Base-by-base conservation (phyloP, 2,113 vertebrate genomes). In the Phyllopteryx taeniolatus region DNA sequence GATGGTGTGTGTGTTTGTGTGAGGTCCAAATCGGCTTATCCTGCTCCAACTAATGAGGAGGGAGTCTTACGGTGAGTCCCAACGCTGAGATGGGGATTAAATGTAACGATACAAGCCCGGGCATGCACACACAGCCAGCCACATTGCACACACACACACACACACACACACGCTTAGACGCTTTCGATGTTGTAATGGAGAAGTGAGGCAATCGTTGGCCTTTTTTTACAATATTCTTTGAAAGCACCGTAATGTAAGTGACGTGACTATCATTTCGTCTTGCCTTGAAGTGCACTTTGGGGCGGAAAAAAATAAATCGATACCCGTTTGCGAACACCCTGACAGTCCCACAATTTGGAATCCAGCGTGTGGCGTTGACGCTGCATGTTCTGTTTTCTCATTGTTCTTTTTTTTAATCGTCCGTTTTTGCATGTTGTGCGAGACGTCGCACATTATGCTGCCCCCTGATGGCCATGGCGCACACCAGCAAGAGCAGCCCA, bases 41-140 rank as follows among this genome's bases (percentile, higher is more conserved):
- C 53, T 74, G 59, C 68, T 85, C 81, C 82, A 82, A 87, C 78
- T 89, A 89, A 88, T 83, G 83, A 88, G 80, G 46, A 74, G 74
- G 27, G 70, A 83, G 81, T 77, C 77, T 89, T 87, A 74, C 70
- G 56, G 73, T 79, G 77, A 80, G 70, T 69, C 82, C 64, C 60
- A 81, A 68, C 59, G 46, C 76, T 61, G 79, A 82, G 81, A 81
- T 70, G 72, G 76, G 76, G 85, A 90, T 91, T 91, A 91, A 68
- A 82, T 74, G 71, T 72, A 83, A 64, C 72, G 80, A 86, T 79
- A 82, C 79, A 81, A 77, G 87, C 74, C 84, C 64, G 65, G 79
- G 85, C 87, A 68, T 64, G 83, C 80, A 80, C 68, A 75, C 68
- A 79, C 81, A 79, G 74, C 72, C 51, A 66, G 56, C 62, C 69